A percentile compares a stretch with the other conserved stretches of the same genome.
These are phyloP conservation scores for Chrysomallon squamiferum DNA, from an alignment of 1,140 invertebrate species.

Conservation along the genomic window DNA sequence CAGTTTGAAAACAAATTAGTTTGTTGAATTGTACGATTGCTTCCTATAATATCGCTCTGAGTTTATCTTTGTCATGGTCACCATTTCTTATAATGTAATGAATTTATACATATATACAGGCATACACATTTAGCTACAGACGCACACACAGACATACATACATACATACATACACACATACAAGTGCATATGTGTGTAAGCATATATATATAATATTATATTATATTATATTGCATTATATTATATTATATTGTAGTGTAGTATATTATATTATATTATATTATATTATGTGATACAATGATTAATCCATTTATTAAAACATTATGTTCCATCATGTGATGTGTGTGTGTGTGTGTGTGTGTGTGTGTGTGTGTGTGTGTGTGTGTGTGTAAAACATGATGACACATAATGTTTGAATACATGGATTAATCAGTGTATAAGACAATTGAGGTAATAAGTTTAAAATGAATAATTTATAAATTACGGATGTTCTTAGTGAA, in stretches of 20 bases:
- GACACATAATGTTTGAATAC: neutral
- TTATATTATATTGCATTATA: neutral
- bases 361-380: neutral
- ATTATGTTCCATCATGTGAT: neutral
- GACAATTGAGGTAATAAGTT: neutral
- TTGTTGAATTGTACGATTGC: too few species aligned
- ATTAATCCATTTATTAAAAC: neutral
- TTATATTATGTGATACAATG: neutral
- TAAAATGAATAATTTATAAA: neutral
- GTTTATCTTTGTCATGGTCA: too few species aligned
- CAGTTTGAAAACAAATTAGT: too few species aligned
- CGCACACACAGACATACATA: too few species aligned
- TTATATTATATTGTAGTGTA: neutral
- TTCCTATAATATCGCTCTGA: too few species aligned
- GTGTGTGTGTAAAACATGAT: neutral
- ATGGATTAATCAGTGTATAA: neutral
- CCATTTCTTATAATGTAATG: too few species aligned
- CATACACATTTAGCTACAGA: too few species aligned
- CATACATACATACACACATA: too few species aligned
- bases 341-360: neutral
- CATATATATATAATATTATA: conserved; percentile 11
- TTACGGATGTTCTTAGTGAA: too few species aligned
- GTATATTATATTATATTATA: neutral
- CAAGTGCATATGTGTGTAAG: neutral
- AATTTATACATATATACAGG: too few species aligned